These are phyloP conservation scores for Heliconius hermathena DNA, from an alignment of 1,140 invertebrate species.

Conservation along the genomic window DNA sequence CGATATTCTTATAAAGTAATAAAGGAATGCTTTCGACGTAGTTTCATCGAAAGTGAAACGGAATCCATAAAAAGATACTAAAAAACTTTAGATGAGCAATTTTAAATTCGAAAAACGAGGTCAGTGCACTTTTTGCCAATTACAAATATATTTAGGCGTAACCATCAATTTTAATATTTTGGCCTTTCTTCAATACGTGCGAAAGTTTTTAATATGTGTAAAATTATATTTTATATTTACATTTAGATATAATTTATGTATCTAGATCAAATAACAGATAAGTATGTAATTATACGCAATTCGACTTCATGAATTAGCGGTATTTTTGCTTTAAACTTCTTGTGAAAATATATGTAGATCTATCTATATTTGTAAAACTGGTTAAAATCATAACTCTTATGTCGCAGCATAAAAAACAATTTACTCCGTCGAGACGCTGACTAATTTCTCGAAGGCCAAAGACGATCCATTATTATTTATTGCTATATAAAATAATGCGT, in stretches of 20 bases:
- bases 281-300: not conserved
- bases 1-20: not conserved
- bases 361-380: constrained; percentile 2
- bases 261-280: not conserved
- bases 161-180: constrained; percentile 7
- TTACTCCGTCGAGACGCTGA: constrained; percentile 67
- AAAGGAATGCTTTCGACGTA: not conserved
- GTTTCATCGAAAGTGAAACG: constrained; percentile 39
- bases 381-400: constrained; percentile 29
- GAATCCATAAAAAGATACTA: constrained; percentile 42
- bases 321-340: not conserved
- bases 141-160: constrained; percentile 16
- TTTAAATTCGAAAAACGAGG: constrained; percentile 35
- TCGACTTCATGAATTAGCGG: not conserved
- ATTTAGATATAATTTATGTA: constrained; percentile 3
- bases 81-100: constrained; percentile 31
- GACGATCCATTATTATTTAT: constrained; percentile 80
- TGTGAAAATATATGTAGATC: not conserved
- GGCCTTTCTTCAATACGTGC: not conserved
- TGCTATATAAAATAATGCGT: constrained; percentile 70
- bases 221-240: not conserved
- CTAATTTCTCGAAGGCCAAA: constrained; percentile 77
- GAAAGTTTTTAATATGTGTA: not conserved
- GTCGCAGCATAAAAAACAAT: constrained; percentile 62
- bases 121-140: constrained; percentile 29